Evolutionary conservation across 2,888 invertebrate genomes (phyloP), one percentile per base, ranked within the genome.

Genomic region (Epicampocera succincta): DNA sequence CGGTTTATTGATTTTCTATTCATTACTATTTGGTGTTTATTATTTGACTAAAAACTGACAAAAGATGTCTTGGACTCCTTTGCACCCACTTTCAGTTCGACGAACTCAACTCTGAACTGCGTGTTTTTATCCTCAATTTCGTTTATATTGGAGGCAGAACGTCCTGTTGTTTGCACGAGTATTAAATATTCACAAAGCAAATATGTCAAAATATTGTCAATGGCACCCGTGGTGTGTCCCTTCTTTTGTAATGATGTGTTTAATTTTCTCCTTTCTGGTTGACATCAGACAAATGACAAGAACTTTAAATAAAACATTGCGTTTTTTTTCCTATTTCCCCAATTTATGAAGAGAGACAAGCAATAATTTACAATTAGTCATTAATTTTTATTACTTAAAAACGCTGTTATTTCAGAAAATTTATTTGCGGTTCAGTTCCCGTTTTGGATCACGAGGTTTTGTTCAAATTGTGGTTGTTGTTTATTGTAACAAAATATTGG

Each of bases 361-460:
- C 68, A 52, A 61, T 68, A 68, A 58, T 61, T 76, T 54, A 61
- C 76, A 68, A 46, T 61, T 52, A 61, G 46, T 54, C 33, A 38
- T 69, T 76, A 61, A 61, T 76, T 68, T 69, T 76, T 76, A 76
- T 68, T 75, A 58, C 29, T 73, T 12, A 21, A n/a, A 63, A 63
- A 40, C 42, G 42, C 58, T 48, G 33, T n/a, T 42, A 17, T 29
- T 50, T 50, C 42, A 5, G 40, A 44, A 63, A 52, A 68, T 68
- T 58, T 68, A 75, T 68, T 52, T 75, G 66, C 44, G 66, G 66
- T 68, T 17, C 29, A 52, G 2, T 75, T 50, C 60, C 52, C 42
- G 52, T 66, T 75, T 44, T 44, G 60, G 42, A 44, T 52, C 52
- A 42, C 48, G 50, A 52, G 68, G 50, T 68, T 75, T 50, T 60